A percentile compares a stretch with the other conserved stretches of the same genome.
Conservation (phyloP, 2,888 invertebrate species). For the Plagodis pulveraria region DNA sequence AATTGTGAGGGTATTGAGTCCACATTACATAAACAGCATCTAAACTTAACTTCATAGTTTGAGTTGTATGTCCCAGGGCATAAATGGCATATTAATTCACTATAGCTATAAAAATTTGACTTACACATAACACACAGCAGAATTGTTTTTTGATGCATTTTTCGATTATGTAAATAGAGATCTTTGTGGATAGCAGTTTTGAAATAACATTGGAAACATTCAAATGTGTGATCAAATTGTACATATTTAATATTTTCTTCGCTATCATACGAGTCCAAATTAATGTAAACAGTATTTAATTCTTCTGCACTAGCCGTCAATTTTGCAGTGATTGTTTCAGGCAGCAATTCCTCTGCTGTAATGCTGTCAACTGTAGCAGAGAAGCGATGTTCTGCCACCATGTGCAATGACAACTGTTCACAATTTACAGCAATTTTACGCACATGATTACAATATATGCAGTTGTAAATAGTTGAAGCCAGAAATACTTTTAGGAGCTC, state of each 20-base stretch:
- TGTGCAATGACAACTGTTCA: constrained; percentile 91
- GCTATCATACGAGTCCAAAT: constrained; percentile 89
- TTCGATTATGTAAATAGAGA: constrained; percentile 93
- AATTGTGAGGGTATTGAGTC: constrained; percentile 93
- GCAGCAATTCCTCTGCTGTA: constrained; percentile 89
- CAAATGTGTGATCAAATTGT: constrained; percentile 89
- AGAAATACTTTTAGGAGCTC: constrained; percentile 90
- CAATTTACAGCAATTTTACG: constrained; percentile 94
- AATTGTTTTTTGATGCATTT: constrained; percentile 93
- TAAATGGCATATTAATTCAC: constrained; percentile 93
- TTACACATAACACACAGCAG: constrained; percentile 95
- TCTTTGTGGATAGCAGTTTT: constrained; percentile 92
- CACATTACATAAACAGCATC: constrained; percentile 92
- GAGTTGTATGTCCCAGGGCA: constrained; percentile 91
- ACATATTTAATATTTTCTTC: constrained; percentile 81
- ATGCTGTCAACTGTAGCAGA: constrained; percentile 91
- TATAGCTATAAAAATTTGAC: constrained; percentile 93
- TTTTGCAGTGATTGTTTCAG: constrained; percentile 88
- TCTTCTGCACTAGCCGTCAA: constrained; percentile 86
- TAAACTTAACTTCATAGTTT: constrained; percentile 88
- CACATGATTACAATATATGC: constrained; percentile 95
- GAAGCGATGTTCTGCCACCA: constrained; percentile 92
- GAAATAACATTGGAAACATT: constrained; percentile 94
- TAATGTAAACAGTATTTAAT: constrained; percentile 88
- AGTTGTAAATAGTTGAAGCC: constrained; percentile 87